phyloP scores from a whole-genome alignment of 2,888 invertebrate species.

The Patella pellucida region DNA sequence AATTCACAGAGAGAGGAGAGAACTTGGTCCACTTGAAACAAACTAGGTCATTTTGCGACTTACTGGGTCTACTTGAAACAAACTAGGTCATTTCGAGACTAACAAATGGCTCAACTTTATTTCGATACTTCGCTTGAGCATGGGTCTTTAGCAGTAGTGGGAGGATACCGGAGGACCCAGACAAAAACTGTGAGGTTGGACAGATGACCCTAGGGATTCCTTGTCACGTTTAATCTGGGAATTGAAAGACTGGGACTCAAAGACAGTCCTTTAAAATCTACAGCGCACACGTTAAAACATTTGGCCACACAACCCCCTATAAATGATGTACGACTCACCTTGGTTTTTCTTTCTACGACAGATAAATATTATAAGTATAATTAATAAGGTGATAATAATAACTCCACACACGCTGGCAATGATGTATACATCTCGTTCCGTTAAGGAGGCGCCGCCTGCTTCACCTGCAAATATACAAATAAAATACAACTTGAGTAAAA shows the following conservation, averaged over 20 bases:
- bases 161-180: not conserved
- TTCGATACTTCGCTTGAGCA: no score
- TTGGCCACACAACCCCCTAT: not conserved
- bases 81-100: not conserved
- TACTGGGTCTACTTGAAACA: no score
- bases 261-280: not conserved
- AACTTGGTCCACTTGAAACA: no score
- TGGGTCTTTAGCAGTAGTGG: no score
- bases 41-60: no score
- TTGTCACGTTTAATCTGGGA: no score
- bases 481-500: not conserved
- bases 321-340: conserved; percentile 38
- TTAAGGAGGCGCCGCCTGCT: conserved; percentile 40
- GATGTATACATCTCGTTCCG: conserved; percentile 60
- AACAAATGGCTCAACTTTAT: no score
- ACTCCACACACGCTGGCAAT: conserved; percentile 63
- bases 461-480: conserved; percentile 38
- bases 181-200: not conserved
- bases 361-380: conserved; percentile 60
- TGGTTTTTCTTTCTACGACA: conserved; percentile 50
- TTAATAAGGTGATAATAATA: conserved; percentile 56
- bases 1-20: no score
- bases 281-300: no score
- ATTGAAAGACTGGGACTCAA: not conserved
- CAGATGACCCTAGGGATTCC: no score